Evolutionary conservation across 1,140 invertebrate species (phyloP), one percentile per base, ranked within the genome.

Genomic region (Drosophila ercepeae): DNA sequence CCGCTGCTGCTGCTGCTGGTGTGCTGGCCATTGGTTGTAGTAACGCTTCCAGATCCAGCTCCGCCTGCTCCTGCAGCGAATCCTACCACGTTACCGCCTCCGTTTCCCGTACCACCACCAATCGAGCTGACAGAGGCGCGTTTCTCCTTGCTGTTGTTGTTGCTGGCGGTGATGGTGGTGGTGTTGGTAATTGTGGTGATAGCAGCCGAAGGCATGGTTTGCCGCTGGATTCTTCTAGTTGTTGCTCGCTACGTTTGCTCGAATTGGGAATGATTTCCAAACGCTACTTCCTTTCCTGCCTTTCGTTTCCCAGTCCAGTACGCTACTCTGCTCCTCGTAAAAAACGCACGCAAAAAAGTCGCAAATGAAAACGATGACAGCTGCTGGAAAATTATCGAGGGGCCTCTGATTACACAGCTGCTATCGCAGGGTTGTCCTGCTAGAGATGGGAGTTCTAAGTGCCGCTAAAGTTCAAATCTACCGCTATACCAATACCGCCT

Each of bases 121-220:
- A 89, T 78, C 46, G 89, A 90, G 69, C 71, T 81, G 65, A 89
- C 74, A 48, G 89, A 90, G 74, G 89, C 81, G 81, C 89, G 89
- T 76, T 90, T 90, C 77, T 86, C 89, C 77, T 90, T 78, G 69
- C 75, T 78, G 74, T 86, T 89, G 76, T 71, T 89, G 69, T 68
- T 90, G 61, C 23, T 41, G 53, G 59, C n/a, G 25, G 34, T 59
- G 60, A 39, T n/a, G 71, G 75, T 67, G 73, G 53, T 84, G 74
- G 75, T 67, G 73, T 51, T 84, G 74, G 79, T 84, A 60, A 84
- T 75, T 69, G 79, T 69, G 79, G 79, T 75, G 75, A 75, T 84
- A 68, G 75, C 79, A 90, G 89, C 89, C 84, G 89, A 90, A 90
- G 89, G 89, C 89, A 90, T 90, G 78, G 82, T 86, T 73, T 81